Evolutionary conservation across 2,797 vertebrate species (phyloP), one percentile per base, ranked within the genome.

Genomic region (Gymnoscopelus microlampas): DNA sequence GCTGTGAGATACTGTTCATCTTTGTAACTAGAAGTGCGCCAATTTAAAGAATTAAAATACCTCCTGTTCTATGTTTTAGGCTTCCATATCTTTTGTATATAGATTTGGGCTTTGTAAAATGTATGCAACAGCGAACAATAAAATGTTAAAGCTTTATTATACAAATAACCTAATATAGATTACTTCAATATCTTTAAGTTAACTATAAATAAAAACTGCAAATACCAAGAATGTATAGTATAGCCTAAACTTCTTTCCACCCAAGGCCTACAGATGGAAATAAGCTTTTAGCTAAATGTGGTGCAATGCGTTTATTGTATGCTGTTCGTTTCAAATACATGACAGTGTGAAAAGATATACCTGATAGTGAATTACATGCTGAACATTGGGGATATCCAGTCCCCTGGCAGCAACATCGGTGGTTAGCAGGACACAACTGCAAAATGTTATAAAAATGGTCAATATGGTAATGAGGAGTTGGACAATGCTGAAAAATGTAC

Each of bases 321-420:
- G 39, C 39, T 9, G 39, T 44, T 44, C 39, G 7, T 44, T 1
- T 44, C 6, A 44, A 44, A 44, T 44, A 8, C 1, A 39, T 39
- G 5, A 39, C 39, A 32, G 44, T 49, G 26, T 53, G 3, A n/a
- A 78, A 68, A 39, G 9, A 9, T n/a, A 54, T 85, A 98, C 98
- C 96, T 99, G 97, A 90, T 99, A 99, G 87, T 99, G 98, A 79
- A 99, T 96, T 78, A 99, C 98, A 68, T 99, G 96, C 67, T 98
- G 95, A 49, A 99, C 94, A 9, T 97, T 90, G 58, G 98, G 97
- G 90, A 99, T 96, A 76, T 99, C 98, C 68, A 99, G 94, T 54
- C 98, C 98, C 85, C 97, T 94, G 68, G 98, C 97, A 19, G 98
- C 97, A 60, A 99, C 97, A 70, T 99, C 98, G 60, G 98, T 99